Conservation (phyloP, 2,113 vertebrate genomes). For the Rattus rattus region DNA sequence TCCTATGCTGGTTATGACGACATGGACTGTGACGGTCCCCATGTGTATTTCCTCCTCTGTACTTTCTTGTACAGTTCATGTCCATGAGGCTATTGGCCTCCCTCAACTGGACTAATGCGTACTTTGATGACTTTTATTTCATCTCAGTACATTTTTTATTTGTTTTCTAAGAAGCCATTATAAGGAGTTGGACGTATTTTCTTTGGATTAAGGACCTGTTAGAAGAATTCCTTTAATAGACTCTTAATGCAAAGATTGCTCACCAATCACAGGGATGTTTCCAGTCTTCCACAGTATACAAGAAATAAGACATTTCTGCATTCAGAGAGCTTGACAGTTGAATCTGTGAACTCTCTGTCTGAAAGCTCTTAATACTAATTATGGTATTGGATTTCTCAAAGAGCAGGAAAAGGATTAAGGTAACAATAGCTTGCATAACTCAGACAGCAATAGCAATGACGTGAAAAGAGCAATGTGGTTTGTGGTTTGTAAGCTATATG, state of each 20-base stretch:
- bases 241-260: neutral
- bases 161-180: conserved; percentile 50
- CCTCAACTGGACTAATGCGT: neutral
- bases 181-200: neutral
- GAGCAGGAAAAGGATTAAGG: conserved; percentile 67
- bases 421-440: conserved; percentile 65
- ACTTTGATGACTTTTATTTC: conserved; percentile 39
- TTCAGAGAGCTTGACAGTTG: conserved; percentile 57
- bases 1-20: neutral
- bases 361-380: conserved; percentile 66
- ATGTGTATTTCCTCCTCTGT: neutral
- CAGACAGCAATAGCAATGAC: conserved; percentile 12
- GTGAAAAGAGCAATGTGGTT: conserved; percentile 48
- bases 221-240: conserved; percentile 39
- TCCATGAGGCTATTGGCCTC: neutral
- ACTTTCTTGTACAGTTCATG: neutral
- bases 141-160: conserved; percentile 54
- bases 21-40: neutral
- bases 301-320: conserved; percentile 56
- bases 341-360: conserved; percentile 60
- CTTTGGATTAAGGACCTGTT: conserved; percentile 6
- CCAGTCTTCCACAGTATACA: neutral
- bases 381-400: conserved; percentile 66
- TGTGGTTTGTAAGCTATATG: conserved; percentile 48
- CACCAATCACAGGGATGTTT: conserved; percentile 34